phyloP scores from a whole-genome alignment of 2,113 vertebrate species.

The Hemibagrus wyckioides region DNA sequence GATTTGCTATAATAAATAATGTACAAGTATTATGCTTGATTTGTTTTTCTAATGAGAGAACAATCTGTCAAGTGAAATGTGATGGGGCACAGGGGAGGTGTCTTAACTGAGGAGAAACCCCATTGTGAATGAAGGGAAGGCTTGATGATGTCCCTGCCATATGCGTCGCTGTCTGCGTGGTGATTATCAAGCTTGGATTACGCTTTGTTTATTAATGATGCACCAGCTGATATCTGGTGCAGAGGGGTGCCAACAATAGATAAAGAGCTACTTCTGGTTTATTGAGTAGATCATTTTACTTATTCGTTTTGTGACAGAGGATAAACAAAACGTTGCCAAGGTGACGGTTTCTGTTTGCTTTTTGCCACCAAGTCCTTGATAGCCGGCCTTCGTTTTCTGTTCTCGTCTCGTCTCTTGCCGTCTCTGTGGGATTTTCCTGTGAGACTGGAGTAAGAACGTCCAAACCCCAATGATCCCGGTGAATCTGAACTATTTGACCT shows the following conservation, averaged over 20 bases:
- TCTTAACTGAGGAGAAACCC: neutral
- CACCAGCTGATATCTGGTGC: conserved; percentile 47
- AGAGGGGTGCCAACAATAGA: neutral
- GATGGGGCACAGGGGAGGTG: neutral
- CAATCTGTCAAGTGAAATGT: conserved; percentile 24
- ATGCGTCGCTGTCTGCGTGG: conserved; percentile 24
- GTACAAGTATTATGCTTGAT: neutral
- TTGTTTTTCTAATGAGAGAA: neutral
- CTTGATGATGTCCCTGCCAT: conserved; percentile 25
- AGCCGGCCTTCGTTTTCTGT: neutral
- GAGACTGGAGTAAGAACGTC: neutral
- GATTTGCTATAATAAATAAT: neutral
- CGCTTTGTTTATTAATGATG: conserved; percentile 50
- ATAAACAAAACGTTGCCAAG: conserved; percentile 26
- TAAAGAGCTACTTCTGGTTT: neutral
- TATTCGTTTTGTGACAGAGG: conserved; percentile 21
- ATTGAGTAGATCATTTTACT: neutral
- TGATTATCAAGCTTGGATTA: conserved; percentile 46
- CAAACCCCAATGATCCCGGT: neutral
- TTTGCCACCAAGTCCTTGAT: neutral
- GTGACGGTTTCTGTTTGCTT: conserved; percentile 41
- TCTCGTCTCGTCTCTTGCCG: neutral
- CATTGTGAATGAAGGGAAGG: conserved; percentile 29
- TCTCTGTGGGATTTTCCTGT: conserved; percentile 1
- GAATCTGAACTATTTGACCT: conserved; percentile 1